Conservation (phyloP, 2,888 invertebrate species). For the Resseliella maxima region DNA sequence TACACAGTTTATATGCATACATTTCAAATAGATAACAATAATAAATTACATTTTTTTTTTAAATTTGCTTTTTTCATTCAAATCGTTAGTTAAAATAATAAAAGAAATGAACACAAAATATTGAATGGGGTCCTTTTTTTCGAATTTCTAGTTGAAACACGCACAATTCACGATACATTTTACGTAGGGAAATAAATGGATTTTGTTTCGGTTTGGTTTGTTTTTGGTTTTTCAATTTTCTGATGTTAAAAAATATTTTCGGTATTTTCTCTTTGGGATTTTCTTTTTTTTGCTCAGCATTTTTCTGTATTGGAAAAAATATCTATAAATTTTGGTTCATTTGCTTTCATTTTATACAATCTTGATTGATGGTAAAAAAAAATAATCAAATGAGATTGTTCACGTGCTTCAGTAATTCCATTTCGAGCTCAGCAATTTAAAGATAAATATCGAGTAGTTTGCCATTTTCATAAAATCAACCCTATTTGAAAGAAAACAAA, state of each 20-base stretch:
- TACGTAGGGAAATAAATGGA: conserved; percentile 39
- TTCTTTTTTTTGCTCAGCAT: conserved; percentile 49
- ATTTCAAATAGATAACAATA: conserved; percentile 54
- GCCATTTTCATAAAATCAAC: neutral
- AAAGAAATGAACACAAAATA: neutral
- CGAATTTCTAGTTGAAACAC: conserved; percentile 9
- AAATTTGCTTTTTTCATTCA: neutral
- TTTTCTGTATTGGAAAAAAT: conserved; percentile 5
- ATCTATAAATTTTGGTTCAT: neutral
- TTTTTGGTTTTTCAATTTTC: conserved; percentile 47
- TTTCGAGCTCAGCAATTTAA: neutral
- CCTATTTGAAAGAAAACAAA: neutral
- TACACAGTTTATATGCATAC: conserved; percentile 51
- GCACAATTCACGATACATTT: neutral
- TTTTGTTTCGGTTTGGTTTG: conserved; percentile 47
- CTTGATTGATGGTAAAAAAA: neutral
- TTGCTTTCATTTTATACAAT: neutral
- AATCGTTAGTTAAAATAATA: neutral
- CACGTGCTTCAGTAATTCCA: neutral
- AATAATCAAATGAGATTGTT: neutral
- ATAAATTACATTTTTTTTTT: conserved; percentile 24
- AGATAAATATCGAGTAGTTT: conserved; percentile 5
- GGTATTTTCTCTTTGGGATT: conserved; percentile 57
- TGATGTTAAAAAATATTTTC: conserved; percentile 34
- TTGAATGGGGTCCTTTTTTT: neutral